Evolutionary conservation across 2,797 vertebrate genomes (phyloP).

Genomic region (Pelodytes ibericus): DNA sequence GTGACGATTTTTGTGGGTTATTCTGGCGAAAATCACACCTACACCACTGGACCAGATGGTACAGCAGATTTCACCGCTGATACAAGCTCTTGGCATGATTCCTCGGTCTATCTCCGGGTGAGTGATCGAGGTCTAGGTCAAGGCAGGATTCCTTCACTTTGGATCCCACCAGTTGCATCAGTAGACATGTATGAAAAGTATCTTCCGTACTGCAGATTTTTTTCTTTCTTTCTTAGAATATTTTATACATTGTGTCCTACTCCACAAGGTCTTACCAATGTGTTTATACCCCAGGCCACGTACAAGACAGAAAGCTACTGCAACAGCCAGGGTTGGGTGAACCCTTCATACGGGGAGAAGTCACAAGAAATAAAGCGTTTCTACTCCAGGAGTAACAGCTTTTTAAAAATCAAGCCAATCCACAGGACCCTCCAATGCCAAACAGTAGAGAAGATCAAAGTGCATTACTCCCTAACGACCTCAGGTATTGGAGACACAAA

Average conservation of each 20-base stretch:
- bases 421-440: constrained; percentile 23
- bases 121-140: no score
- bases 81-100: constrained; percentile 3
- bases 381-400: constrained; percentile 40
- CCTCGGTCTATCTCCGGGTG: constrained; percentile 13
- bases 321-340: not conserved
- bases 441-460: not conserved
- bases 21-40: constrained; percentile 35
- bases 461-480: constrained; percentile 22
- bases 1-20: constrained; percentile 18
- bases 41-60: constrained; percentile 36
- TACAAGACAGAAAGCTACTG: constrained; percentile 9
- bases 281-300: not conserved
- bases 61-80: constrained; percentile 38
- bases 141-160: no score
- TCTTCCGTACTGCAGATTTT: no score
- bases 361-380: not conserved
- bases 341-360: constrained; percentile 10
- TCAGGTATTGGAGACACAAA: constrained; percentile 1
- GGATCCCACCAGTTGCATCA: no score
- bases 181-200: no score
- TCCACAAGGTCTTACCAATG: not conserved
- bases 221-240: no score
- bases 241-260: no score
- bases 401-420: constrained; percentile 36